Evolutionary conservation across 2,113 vertebrate species (phyloP), one percentile per base, ranked within the genome.

Genomic region (Engystomops pustulosus): DNA sequence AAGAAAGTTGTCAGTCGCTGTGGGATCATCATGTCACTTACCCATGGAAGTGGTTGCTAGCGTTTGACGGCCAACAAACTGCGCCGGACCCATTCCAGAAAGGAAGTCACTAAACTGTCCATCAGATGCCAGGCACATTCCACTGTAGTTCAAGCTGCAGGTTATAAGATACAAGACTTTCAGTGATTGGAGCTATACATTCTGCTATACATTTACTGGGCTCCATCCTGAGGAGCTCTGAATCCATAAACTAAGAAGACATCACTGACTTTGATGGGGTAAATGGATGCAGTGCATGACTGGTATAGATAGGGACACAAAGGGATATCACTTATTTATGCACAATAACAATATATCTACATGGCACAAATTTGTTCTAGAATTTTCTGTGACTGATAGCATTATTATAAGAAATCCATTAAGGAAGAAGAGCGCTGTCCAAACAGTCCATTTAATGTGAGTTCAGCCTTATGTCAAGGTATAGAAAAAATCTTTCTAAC

Each of bases 41-140:
- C 97, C 97, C 97, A 99, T 96, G 0, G 98, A 98, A 2, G 97
- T 98, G n/a, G 97, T 99, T 34, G 98, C 98, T 89, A 99, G 89
- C 44, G 98, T 99, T 91, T 99, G 98, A 84, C 98, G 94, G 8
- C 97, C 98, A 71, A 99, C 98, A 81, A 99, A 99, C 88, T 99
- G 97, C 6, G 98, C 98, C 0, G 98, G 98, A 20, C 98, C 98
- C 97, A 99, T 99, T 86, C 98, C 98, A 14, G 97, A 97, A 87
- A 99, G 91, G 91, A 99, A 99, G 89, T 99, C 97, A 84, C 98
- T 96, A 80, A 99, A 99, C 90, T 98, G 98, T 27, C 96, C 93
- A 15, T 98, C 95, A 0, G 98, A 98, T 0, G 98, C 97, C 91
- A 98, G 89, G 89, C 98, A 98, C 90, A 98, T 94, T 69, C 98